Conservation (phyloP, 2,888 invertebrate genomes). For the Priocnemis perturbator region DNA sequence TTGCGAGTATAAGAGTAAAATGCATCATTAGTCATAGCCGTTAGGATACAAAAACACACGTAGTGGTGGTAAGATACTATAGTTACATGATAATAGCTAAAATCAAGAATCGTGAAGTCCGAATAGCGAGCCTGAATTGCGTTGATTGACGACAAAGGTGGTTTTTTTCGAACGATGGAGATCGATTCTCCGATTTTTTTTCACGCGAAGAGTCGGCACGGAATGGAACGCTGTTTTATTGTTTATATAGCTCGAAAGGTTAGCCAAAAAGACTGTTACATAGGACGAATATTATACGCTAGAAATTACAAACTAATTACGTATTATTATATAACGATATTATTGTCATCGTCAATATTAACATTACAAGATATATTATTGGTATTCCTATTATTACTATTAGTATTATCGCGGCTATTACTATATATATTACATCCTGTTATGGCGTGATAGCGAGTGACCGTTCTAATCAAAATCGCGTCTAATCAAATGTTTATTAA, state of each 20-base stretch:
- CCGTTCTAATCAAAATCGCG: conserved; percentile 26
- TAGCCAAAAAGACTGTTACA: conserved; percentile 73
- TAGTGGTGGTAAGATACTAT: conserved; percentile 57
- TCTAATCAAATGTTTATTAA: conserved; percentile 6
- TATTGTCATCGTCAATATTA: conserved; percentile 61
- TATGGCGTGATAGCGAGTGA: conserved; percentile 33
- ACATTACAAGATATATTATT: conserved; percentile 46
- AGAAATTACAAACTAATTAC: conserved; percentile 56
- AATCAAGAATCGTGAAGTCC: background rate
- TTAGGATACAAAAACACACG: conserved; percentile 48
- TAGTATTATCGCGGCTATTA: conserved; percentile 13
- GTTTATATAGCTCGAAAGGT: conserved; percentile 70
- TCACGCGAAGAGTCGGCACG: conserved; percentile 13
- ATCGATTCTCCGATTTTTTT: conserved; percentile 4
- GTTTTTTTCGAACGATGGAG: background rate
- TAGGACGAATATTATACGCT: conserved; percentile 69
- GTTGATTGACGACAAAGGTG: background rate
- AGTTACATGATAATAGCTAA: conserved; percentile 11
- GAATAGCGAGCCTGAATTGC: conserved; percentile 31
- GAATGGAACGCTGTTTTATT: conserved; percentile 61
- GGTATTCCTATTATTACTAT: conserved; percentile 46
- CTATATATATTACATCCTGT: conserved; percentile 48
- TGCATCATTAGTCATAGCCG: conserved; percentile 53
- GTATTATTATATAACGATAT: conserved; percentile 54
- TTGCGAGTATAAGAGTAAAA: conserved; percentile 3